Conservation (phyloP, 1,140 invertebrate genomes). For the Octopus sinensis region DNA sequence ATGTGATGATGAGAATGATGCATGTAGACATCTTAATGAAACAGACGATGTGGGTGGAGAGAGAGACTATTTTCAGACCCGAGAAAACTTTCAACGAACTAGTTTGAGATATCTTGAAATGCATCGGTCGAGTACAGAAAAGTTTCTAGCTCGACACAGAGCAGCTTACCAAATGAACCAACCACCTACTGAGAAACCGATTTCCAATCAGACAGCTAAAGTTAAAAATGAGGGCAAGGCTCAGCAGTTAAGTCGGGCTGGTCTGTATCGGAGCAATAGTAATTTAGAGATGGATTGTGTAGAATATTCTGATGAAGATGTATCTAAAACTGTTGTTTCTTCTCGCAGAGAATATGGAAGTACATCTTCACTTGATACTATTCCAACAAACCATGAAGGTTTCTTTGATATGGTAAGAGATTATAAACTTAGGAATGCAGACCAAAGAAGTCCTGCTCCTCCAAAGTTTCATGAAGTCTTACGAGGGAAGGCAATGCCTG, state of each 20-base stretch:
- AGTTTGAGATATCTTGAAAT: conserved; percentile 13
- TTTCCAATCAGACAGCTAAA: conserved; percentile 21
- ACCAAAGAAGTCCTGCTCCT: conserved; percentile 67
- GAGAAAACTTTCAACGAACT: not conserved
- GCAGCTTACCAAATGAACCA: conserved; percentile 14
- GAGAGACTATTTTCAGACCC: not conserved
- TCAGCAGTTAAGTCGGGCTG: conserved; percentile 21
- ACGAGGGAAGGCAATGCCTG: conserved; percentile 50
- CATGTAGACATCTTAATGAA: no score
- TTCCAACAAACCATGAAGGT: conserved; percentile 63
- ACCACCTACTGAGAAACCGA: conserved; percentile 13
- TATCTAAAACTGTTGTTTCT: conserved; percentile 29
- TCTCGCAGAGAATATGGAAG: conserved; percentile 64
- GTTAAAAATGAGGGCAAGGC: conserved; percentile 19
- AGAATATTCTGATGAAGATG: conserved; percentile 42
- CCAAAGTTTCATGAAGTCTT: conserved; percentile 63
- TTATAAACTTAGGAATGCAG: conserved; percentile 63
- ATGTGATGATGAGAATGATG: no score
- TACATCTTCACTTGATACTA: conserved; percentile 70
- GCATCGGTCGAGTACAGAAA: not conserved
- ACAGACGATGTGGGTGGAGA: not conserved
- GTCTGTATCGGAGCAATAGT: conserved; percentile 67
- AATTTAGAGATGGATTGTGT: conserved; percentile 67
- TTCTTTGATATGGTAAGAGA: conserved; percentile 77
- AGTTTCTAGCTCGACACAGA: conserved; percentile 14